Conservation (phyloP, 2,888 invertebrate genomes). For the Macrophya annulata region DNA sequence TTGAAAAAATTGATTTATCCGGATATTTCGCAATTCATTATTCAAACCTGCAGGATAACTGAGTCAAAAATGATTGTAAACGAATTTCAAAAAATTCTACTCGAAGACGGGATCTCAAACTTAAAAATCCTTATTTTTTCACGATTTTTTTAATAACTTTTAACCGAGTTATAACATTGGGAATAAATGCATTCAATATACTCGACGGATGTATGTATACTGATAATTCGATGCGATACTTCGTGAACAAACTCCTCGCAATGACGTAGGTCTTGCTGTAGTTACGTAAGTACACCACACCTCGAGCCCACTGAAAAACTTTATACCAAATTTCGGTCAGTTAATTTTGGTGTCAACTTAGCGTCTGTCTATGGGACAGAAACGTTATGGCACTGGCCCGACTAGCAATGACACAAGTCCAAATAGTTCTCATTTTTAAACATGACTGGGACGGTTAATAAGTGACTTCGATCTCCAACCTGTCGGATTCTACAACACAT, state of each 20-base stretch:
- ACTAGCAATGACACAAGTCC: not conserved
- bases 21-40: not conserved
- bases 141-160: no score
- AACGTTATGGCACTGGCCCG: not conserved
- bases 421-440: not conserved
- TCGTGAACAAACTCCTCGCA: no score
- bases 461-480: not conserved
- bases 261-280: no score
- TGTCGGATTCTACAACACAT: not conserved
- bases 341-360: not conserved
- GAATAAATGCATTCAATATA: no score
- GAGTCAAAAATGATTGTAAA: not conserved
- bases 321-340: not conserved
- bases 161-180: not conserved
- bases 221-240: not conserved
- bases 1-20: not conserved
- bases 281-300: no score
- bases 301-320: not conserved
- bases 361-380: not conserved
- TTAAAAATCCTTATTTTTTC: not conserved
- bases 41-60: not conserved
- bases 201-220: not conserved
- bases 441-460: not conserved
- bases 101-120: not conserved
- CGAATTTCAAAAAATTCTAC: not conserved